Percentiles rank a stretch among this genome's conserved stretches.
Conservation (phyloP, 2,113 vertebrate species). For the Candoia aspera region DNA sequence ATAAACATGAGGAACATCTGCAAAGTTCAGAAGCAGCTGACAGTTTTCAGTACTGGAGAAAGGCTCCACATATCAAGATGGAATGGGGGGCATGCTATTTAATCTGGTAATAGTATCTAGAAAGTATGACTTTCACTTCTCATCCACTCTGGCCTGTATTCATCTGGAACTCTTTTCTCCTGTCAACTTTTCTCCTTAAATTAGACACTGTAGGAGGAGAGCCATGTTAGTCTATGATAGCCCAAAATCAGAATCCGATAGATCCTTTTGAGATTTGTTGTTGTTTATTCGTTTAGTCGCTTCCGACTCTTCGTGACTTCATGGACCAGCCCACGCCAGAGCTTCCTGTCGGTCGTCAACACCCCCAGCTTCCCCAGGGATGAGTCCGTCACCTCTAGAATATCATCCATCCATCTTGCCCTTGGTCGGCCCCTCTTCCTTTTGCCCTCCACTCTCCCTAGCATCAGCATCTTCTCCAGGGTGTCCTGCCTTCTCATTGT, state of each 20-base stretch:
- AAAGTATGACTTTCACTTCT: not conserved
- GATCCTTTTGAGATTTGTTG: too few species aligned
- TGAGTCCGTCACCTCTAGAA: too few species aligned
- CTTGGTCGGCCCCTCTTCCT: too few species aligned
- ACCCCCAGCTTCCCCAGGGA: too few species aligned
- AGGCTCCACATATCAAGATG: not conserved
- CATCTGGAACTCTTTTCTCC: not conserved
- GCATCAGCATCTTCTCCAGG: too few species aligned
- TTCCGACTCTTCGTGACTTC: too few species aligned
- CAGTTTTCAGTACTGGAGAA: not conserved
- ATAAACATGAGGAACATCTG: not conserved
- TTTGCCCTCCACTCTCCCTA: too few species aligned
- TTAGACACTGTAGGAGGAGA: not conserved
- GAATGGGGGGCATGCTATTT: not conserved
- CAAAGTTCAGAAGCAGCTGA: not conserved
- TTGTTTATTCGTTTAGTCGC: too few species aligned
- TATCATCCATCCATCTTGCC: too few species aligned
- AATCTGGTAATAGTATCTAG: not conserved
- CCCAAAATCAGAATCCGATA: not conserved
- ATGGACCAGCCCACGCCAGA: too few species aligned
- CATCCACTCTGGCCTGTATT: not conserved
- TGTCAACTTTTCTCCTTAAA: not conserved
- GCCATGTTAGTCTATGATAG: not conserved
- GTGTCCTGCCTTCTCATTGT: too few species aligned
- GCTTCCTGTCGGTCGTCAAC: too few species aligned